Base-by-base conservation (phyloP, 1,140 invertebrate species). In the Forficula auricularia region DNA sequence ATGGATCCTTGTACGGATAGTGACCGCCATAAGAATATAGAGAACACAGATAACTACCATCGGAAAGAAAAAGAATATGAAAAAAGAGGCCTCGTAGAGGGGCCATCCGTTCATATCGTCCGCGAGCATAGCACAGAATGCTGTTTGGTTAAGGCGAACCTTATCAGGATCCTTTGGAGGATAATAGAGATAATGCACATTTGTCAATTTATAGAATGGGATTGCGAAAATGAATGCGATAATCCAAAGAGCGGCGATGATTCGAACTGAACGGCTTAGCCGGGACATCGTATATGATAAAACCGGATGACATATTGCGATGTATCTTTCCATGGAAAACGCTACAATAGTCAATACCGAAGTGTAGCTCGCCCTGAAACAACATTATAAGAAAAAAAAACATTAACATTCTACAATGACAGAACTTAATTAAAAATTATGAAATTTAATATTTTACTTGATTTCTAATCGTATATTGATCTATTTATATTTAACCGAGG, bases 271-370 rank as follows among this genome's bases (percentile, higher is more conserved):
- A 19, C 86, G 65, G 34, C 79, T 73, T 30, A 89, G 66, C 4
- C 80, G 80, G 0, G 80, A 79, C 67, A 88, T 80, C 2, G 75
- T 75, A 54, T 87, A 77, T 14, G 75, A 64, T 48, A 79, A 73
- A 30, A 94, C 61, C 0, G 88, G 87, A 60, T 92, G 79, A 54
- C 88, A 94, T 50, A 96, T 92, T 12, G 89, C 89, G 19, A 92
- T 58, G 63, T 92, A 95, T 33, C 88, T 68, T 59, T 87, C 82
- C 53, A 77, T 74, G 0, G 82, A 84, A 60, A 89, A 89, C 15
- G 81, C 79, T 12, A 88, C 82, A 48, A 95, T 92, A 16, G 84
- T 89, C 51, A 94, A 65, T 1, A 92, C 83, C 0, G 87, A 90
- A 0, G 85, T 83, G 56, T 89, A 89, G 2, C 83, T 83, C 0